These are phyloP conservation scores for Campoletis raptor DNA, from an alignment of 2,888 invertebrate genomes.

Conservation along the genomic window DNA sequence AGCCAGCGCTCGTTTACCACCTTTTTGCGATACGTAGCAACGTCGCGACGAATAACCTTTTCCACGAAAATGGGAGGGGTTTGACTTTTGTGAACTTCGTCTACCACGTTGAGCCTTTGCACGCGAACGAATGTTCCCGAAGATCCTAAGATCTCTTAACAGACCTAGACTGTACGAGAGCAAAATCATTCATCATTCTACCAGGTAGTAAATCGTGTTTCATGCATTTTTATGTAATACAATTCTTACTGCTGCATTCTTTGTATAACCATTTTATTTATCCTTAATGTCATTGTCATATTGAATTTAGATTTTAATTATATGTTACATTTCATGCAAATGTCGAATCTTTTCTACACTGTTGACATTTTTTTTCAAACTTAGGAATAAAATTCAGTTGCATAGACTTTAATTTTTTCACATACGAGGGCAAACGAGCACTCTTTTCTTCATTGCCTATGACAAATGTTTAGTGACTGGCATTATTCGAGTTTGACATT, in stretches of 20 bases:
- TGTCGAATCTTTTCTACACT: neutral
- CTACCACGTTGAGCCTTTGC: constrained; percentile 38
- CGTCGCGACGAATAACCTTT: constrained; percentile 61
- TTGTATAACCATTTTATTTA: neutral
- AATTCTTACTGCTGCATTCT: constrained; percentile 8
- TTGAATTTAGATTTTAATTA: neutral
- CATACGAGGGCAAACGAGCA: neutral
- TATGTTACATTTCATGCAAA: neutral
- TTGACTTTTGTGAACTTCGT: constrained; percentile 66
- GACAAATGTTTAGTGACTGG: neutral
- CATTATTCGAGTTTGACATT: neutral
- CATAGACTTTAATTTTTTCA: neutral
- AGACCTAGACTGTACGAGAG: neutral
- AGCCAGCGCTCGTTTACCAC: constrained; percentile 58
- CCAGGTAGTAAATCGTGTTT: constrained; percentile 16
- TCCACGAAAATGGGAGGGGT: constrained; percentile 61
- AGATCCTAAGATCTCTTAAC: constrained; percentile 32
- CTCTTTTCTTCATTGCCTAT: neutral
- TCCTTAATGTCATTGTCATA: neutral
- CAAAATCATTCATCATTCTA: constrained; percentile 30
- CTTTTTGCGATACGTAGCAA: constrained; percentile 46
- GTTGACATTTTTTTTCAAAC: neutral
- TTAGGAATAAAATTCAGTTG: neutral
- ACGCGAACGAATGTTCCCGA: constrained; percentile 45
- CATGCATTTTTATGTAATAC: constrained; percentile 8